Base-by-base conservation (phyloP, 2,113 vertebrate genomes). In the Cyanocitta stelleri region DNA sequence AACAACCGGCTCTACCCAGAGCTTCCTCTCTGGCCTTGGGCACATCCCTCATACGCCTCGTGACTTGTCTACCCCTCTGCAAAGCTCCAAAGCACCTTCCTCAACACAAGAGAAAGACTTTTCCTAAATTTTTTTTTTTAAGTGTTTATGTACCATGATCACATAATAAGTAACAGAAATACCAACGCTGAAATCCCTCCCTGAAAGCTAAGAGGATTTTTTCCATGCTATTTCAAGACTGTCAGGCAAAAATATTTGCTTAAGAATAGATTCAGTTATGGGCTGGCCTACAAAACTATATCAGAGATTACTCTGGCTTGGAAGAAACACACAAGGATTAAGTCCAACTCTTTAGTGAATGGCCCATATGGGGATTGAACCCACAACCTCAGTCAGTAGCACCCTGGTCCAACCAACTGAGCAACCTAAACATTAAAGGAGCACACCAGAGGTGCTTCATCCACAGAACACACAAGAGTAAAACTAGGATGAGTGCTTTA, bases 301-400 rank as follows among this genome's bases (percentile, higher is more conserved):
- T 3, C 18, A 72, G 29, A 76, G 33, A 69, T 39, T 23, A 69
- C 29, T 29, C 19, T 62, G 46, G 37, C 16, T 16, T 46, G 55
- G 55, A 69, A 78, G 13, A 52, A 29, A 46, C 29, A 16, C 64
- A 78, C 19, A n/a, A 39, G 55, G 48, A 44, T 13, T 0, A 4
- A 44, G 21, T 43, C 17, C 39, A 69, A 20, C 16, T 54, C 46
- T 39, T 23, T 2, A 62, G 7, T 30, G 29, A 62, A 27, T 4
- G 55, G 27, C 9, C 63, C 46, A 44, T 2, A 16, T 4, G 9
- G 46, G 52, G 33, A n/a, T 3, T 54, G 55, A 46, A 7, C 8
- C 33, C 55, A 69, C 29, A 27, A 11, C 4, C 43, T 17, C 3
- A 0, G 0, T 8, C 33, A 23, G 6, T 0, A 29, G 55, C 33